phyloP scores from a whole-genome alignment of 2,797 vertebrate genomes.

The Caiman crocodilus region DNA sequence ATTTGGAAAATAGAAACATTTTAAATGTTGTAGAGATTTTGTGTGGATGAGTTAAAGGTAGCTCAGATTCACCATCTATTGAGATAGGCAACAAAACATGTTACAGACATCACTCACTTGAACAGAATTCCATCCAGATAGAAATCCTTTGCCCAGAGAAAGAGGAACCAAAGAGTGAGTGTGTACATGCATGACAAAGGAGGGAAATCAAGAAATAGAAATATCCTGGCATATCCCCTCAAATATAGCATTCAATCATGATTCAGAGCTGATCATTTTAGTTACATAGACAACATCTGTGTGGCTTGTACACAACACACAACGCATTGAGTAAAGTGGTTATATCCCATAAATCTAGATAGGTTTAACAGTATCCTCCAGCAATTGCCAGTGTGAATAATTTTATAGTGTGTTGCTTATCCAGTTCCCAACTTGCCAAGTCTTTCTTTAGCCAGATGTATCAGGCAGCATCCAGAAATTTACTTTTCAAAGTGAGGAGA shows the following conservation, averaged over 20 bases:
- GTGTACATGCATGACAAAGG: too few species aligned
- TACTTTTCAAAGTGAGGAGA: neutral
- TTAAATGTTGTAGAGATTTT: neutral
- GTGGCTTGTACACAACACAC: neutral
- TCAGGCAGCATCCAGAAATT: neutral
- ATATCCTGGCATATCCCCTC: neutral
- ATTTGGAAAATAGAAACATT: neutral
- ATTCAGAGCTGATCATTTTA: neutral
- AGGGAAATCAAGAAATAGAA: neutral
- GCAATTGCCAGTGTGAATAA: neutral
- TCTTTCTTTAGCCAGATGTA: rapidly evolving
- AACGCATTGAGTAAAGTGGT: neutral
- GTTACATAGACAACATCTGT: neutral
- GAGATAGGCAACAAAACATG: neutral
- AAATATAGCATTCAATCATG: neutral
- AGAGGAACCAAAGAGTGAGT: neutral
- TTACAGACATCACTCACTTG: neutral
- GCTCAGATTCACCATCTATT: too few species aligned
- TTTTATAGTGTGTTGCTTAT: neutral
- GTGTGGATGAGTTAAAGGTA: neutral
- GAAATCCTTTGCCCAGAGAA: neutral
- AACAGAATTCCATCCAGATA: neutral
- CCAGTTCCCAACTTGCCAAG: neutral
- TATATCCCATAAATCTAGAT: neutral
- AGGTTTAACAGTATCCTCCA: neutral